These are phyloP conservation scores for Mimas tiliae DNA, from an alignment of 2,888 invertebrate genomes.

Conservation along the genomic window DNA sequence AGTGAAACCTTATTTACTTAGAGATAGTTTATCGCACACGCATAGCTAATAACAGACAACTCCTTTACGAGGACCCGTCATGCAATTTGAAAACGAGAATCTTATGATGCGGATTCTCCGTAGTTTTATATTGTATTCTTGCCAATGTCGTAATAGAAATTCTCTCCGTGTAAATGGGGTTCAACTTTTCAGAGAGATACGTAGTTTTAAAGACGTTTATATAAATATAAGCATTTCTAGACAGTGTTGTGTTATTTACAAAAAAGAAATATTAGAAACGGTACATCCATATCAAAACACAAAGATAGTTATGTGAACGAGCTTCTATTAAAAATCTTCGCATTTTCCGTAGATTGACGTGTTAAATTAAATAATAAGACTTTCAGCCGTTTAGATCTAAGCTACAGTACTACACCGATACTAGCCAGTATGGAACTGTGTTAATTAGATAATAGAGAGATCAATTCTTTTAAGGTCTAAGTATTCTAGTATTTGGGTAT, in stretches of 20 bases:
- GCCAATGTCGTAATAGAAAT: too few relatives aligned
- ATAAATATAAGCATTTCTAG: not conserved
- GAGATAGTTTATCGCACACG: too few relatives aligned
- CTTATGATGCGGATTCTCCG: too few relatives aligned
- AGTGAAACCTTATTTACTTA: too few relatives aligned
- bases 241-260: not conserved
- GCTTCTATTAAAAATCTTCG: not conserved
- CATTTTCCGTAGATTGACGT: slow-evolving; percentile 19
- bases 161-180: not conserved
- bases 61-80: too few relatives aligned
- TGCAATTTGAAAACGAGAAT: too few relatives aligned
- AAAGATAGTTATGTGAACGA: slow-evolving; percentile 14
- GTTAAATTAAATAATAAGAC: slow-evolving; percentile 1
- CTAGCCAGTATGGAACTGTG: slow-evolving; percentile 16
- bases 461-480: slow-evolving; percentile 11
- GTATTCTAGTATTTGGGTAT: slow-evolving; percentile 9
- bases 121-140: too few relatives aligned
- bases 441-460: slow-evolving; percentile 5
- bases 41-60: too few relatives aligned
- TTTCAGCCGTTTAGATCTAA: slow-evolving; percentile 4
- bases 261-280: not conserved
- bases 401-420: not conserved
- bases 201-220: slow-evolving; percentile 1
- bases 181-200: not conserved
- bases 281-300: slow-evolving; percentile 9